Conservation (phyloP, 2,113 vertebrate species). For the Panthera uncia region DNA sequence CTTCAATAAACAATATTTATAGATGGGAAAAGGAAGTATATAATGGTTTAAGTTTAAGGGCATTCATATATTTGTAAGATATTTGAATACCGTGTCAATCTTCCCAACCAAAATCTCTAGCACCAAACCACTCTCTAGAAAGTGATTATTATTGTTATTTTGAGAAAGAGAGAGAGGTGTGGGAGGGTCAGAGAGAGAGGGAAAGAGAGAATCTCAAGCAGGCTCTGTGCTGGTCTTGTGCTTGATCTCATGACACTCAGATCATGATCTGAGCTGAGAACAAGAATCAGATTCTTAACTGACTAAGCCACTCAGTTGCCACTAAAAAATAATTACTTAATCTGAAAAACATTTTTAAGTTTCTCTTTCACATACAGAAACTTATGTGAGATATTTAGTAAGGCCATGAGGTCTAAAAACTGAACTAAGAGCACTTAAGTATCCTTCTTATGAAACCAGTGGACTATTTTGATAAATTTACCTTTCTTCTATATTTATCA, state of each 20-base stretch:
- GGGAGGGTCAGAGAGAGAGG: too few species aligned
- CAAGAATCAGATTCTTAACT: too few species aligned
- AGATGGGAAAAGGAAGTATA: neutral
- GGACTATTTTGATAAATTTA: neutral
- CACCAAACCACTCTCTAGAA: neutral
- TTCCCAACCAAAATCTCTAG: neutral
- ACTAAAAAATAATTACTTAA: neutral
- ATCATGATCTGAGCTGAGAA: too few species aligned
- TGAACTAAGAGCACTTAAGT: neutral
- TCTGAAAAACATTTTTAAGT: neutral
- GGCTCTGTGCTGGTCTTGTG: too few species aligned
- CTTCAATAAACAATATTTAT: neutral
- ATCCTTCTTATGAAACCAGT: neutral
- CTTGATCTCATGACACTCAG: too few species aligned
- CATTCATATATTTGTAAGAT: neutral
- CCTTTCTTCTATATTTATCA: neutral
- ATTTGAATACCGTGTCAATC: neutral
- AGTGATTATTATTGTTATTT: neutral
- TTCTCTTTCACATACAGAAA: neutral
- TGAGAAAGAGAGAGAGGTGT: too few species aligned
- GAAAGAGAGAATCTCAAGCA: too few species aligned
- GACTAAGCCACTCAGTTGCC: too few species aligned
- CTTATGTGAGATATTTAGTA: neutral
- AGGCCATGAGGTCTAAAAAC: neutral
- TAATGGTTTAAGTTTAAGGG: neutral